phyloP scores from a whole-genome alignment of 92 coral and sea anemone genomes.

The Porites cylindrica region DNA sequence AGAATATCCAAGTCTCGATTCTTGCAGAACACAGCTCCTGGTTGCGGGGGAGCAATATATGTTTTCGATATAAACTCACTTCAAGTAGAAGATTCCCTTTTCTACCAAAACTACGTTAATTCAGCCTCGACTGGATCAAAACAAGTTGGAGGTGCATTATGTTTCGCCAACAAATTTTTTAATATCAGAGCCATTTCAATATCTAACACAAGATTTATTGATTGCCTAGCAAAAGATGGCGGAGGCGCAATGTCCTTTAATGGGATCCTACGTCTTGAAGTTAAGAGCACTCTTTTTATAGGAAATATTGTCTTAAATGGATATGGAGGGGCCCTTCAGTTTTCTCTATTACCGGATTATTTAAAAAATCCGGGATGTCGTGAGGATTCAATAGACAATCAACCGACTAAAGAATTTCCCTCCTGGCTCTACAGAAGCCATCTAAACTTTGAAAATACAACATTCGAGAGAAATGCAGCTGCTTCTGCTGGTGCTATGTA shows the following conservation, averaged over 20 bases:
- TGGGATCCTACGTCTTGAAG: not conserved
- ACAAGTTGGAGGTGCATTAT: no score
- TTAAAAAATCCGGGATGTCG: not conserved
- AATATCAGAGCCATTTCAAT: no score
- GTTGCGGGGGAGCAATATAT: no score
- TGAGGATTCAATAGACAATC: not conserved
- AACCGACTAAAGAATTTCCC: not conserved
- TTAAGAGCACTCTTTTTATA: not conserved
- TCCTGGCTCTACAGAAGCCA: constrained; percentile 57
- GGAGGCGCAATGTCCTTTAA: no score
- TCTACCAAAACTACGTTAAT: no score
- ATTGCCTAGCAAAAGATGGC: no score
- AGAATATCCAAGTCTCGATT: not conserved
- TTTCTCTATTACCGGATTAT: not conserved
- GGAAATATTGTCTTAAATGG: not conserved
- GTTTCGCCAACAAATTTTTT: no score
- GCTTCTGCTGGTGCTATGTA: constrained; percentile 58
- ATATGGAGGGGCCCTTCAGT: not conserved
- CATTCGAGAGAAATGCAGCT: constrained; percentile 65
- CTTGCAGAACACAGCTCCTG: not conserved
- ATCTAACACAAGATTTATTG: no score
- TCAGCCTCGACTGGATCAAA: no score
- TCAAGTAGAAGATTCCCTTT: no score
- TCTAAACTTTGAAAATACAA: constrained; percentile 28
- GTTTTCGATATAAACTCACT: no score